Percentiles rank a stretch among this genome's conserved stretches.
phyloP scores from a whole-genome alignment of 1,140 invertebrate species.

The Heliconius hewitsoni region DNA sequence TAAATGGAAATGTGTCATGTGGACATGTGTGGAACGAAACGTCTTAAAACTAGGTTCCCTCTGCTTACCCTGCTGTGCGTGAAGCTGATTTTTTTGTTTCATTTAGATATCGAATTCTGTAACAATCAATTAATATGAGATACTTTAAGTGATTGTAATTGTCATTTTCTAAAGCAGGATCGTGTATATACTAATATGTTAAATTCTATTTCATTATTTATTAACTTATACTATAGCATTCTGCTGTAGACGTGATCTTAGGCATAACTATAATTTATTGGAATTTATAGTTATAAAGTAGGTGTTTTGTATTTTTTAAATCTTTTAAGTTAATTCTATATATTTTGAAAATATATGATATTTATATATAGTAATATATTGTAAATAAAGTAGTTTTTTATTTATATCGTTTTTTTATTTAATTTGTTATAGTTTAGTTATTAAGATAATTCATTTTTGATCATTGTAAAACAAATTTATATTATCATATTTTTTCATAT shows the following conservation, averaged over 20 bases:
- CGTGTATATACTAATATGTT: neutral
- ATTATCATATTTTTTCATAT: too few relatives aligned
- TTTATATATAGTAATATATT: neutral
- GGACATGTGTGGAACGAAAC: too few relatives aligned
- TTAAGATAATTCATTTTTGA: too few relatives aligned
- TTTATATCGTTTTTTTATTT: neutral
- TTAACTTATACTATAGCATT: neutral
- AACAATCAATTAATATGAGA: too few relatives aligned
- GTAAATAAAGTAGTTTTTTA: neutral
- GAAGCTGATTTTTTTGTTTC: too few relatives aligned
- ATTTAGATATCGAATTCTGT: too few relatives aligned
- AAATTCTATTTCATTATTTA: neutral
- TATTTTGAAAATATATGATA: neutral
- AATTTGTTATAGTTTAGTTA: neutral
- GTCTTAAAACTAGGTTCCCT: too few relatives aligned
- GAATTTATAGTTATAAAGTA: neutral
- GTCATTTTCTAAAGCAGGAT: neutral
- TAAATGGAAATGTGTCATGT: neutral
- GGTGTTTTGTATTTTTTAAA: neutral
- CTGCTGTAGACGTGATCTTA: neutral
- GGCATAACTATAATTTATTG: conserved; percentile 7
- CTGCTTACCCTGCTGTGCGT: too few relatives aligned
- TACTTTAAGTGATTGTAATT: neutral
- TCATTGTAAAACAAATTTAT: too few relatives aligned
- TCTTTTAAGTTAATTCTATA: neutral